Evolutionary conservation across 2,888 invertebrate genomes (phyloP).

Genomic region (Electrophaes corylata): DNA sequence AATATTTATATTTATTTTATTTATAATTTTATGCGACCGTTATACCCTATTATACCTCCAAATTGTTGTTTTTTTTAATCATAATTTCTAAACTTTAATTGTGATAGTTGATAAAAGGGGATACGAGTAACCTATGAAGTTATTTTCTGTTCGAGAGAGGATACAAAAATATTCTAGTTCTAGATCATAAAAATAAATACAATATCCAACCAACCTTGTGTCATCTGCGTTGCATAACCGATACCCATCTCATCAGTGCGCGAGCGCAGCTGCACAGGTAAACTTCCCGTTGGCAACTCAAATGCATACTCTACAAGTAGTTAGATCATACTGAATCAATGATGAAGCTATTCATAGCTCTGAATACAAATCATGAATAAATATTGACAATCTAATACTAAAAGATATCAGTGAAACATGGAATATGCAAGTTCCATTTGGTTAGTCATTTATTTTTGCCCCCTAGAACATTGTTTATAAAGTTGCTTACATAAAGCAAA

Average conservation of each 20-base stretch:
- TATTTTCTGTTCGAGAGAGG: background rate
- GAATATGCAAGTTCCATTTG: background rate
- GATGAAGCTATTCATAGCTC: slow-evolving; percentile 12
- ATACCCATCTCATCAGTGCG: background rate
- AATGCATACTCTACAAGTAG: slow-evolving; percentile 24
- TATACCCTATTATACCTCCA: no score
- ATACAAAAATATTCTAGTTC: background rate
- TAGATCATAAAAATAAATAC: background rate
- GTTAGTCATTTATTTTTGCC: no score
- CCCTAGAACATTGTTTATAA: no score
- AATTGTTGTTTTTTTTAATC: no score
- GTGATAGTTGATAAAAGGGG: background rate
- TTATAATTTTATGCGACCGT: no score
- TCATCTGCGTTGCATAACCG: slow-evolving; percentile 19
- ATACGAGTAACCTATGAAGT: background rate
- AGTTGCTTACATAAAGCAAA: no score
- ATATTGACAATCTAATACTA: background rate
- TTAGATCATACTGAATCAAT: slow-evolving; percentile 33
- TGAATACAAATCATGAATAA: background rate
- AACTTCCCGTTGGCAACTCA: slow-evolving; percentile 39
- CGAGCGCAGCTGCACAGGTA: slow-evolving; percentile 23
- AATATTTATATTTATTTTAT: no score
- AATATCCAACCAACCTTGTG: slow-evolving; percentile 9
- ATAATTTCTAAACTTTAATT: background rate
- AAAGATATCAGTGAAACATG: background rate